Base-by-base conservation (phyloP, 2,797 vertebrate species). In the Manis pentadactyla region DNA sequence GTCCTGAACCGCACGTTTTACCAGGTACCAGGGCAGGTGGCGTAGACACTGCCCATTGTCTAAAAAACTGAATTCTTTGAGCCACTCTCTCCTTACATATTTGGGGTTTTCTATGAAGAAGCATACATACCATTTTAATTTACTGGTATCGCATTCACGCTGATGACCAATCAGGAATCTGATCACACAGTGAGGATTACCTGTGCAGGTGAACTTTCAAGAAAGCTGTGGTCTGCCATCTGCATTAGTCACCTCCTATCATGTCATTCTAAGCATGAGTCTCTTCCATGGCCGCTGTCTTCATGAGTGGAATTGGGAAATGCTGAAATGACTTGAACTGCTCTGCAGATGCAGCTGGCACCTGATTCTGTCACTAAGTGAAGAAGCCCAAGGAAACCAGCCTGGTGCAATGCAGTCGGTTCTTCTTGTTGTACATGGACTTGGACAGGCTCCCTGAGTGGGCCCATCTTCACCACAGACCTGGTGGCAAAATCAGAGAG, bases 1-100 rank as follows among this genome's bases (percentile, higher is more conserved):
- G 31, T 53, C 49, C 25, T 66, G n/a, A 63, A 66, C 83, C 27
- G 71, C 18, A 53, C 49, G 7, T 27, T 84, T 23, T 34, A 31
- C 19, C 3, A 53, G 0, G 2, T 19, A 7, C 15, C 12, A 11
- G 1, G n/a, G 34, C 12, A 81, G 7, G 4, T 18, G 10, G 11
- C 14, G 21, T 11, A 19, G 2, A 19, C 2, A n/a, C 42, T 19
- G 4, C 19, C 64, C 37, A 4, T 42, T 15, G 7, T 55, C 42
- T 34, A 19, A 34, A 34, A 90, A 73, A 55, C 42, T 31, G 46
- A 12, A 39, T 63, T 81, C 27, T 81, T 42, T 10, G 34, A 39
- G 15, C n/a, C 5, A 25, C 12, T 18, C 18, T 73, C 51, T 94
- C 37, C 29, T 94, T 66, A 31, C 31, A 12, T 27, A 34, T n/a